Evolutionary conservation across 2,797 vertebrate genomes (phyloP).

Genomic region (Lithobates pipiens): DNA sequence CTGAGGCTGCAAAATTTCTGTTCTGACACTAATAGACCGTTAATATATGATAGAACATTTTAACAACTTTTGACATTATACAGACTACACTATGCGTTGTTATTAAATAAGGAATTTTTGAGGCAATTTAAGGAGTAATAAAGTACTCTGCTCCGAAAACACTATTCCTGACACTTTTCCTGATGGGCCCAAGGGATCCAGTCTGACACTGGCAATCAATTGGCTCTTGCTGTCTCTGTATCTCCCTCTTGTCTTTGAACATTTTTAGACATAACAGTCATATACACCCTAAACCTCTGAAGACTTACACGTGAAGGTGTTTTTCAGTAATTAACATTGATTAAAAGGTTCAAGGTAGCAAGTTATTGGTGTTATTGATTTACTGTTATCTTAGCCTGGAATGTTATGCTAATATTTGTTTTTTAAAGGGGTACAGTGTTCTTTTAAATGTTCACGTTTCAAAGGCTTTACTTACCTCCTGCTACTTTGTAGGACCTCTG

Average conservation of each 20-base stretch:
- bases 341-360: background rate
- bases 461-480: background rate
- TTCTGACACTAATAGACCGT: too few species aligned
- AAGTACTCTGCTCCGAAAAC: too few species aligned
- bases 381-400: conserved; percentile 28
- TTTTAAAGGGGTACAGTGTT: conserved; percentile 27
- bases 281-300: conserved; percentile 1
- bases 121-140: too few species aligned
- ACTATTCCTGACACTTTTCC: background rate
- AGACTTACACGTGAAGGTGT: conserved; percentile 25
- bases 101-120: background rate
- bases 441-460: conserved; percentile 1
- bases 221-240: background rate
- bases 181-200: background rate
- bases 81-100: too few species aligned
- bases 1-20: too few species aligned
- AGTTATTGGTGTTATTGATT: conserved; percentile 27
- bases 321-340: conserved; percentile 21
- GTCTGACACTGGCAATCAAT: too few species aligned
- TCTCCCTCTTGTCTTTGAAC: background rate
- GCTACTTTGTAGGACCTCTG: conserved; percentile 26
- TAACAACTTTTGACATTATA: too few species aligned
- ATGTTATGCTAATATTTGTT: conserved; percentile 29
- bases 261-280: background rate
- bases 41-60: too few species aligned